Evolutionary conservation across 2,113 vertebrate species (phyloP), one percentile per base, ranked within the genome.

Genomic region (Podocnemis expansa): DNA sequence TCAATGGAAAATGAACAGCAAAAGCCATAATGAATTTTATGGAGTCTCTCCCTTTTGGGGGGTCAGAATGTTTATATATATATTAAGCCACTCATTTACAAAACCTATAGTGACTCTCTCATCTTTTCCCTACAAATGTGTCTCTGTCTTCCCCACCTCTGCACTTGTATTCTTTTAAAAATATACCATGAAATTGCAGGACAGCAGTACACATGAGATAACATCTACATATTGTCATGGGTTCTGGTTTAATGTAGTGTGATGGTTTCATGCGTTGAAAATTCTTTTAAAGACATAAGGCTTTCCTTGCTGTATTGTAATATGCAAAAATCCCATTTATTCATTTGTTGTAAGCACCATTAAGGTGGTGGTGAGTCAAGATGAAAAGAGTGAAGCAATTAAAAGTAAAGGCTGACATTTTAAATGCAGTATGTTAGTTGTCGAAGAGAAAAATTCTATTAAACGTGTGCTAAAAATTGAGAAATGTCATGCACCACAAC

Each of bases 351-450:
- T 41, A 80, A 89, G 52, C 80, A 55, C 56, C 73, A 91, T 87
- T 51, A 41, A 81, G 80, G 88, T 1, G 0, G 38, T 52, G 10
- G 54, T 89, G 91, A 95, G 89, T 90, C 91, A 88, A 89, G 89
- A 93, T 55, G 94, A 95, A 95, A 95, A 95, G 91, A 96, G 93
- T 88, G 96, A 84, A 51, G 11, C 63, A 73, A 94, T 85, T 94
- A 88, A 85, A 75, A 96, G 91, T 55, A 88, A 93, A 89, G 86
- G 78, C 78, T 95, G 94, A 89, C 88, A 94, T 96, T 96, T 96
- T 78, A 84, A 94, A 90, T 81, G 76, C 76, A 88, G 91, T 52
- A 81, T 79, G 73, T 41, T 81, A 16, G 5, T 27, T 17, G 82
- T 56, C 41, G 75, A 95, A 94, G 82, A 78, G 43, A 86, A 88